phyloP scores from a whole-genome alignment of 2,888 invertebrate species.

The Tetranychus truncatus region DNA sequence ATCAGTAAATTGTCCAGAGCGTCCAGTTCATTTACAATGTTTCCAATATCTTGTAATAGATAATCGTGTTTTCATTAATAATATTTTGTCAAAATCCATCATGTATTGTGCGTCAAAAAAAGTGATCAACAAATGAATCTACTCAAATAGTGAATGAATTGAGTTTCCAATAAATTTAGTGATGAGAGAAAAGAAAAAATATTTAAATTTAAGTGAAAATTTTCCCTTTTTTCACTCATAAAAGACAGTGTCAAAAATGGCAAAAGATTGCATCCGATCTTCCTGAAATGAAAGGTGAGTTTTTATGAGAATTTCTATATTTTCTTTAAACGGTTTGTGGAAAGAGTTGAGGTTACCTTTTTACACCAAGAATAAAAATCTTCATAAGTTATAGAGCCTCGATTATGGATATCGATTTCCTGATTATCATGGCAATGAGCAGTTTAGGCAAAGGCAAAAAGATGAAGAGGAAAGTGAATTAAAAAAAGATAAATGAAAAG shows the following conservation, averaged over 20 bases:
- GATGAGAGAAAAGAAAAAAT: too few species aligned
- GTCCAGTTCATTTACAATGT: too few species aligned
- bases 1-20: too few species aligned
- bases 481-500: not conserved
- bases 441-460: not conserved
- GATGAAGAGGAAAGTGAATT: not conserved
- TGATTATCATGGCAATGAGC: not conserved
- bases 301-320: not conserved
- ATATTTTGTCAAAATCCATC: too few species aligned
- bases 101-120: too few species aligned
- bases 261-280: not conserved
- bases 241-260: not conserved
- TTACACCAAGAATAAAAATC: not conserved
- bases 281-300: not conserved
- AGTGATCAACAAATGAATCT: too few species aligned
- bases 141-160: too few species aligned
- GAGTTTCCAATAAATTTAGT: too few species aligned
- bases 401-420: slow-evolving; percentile 7
- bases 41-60: too few species aligned
- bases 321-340: not conserved
- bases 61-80: too few species aligned
- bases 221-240: not conserved
- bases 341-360: not conserved
- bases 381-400: not conserved
- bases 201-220: too few species aligned